Base-by-base conservation (phyloP, 2,113 vertebrate species). In the Geothlypis trichas region DNA sequence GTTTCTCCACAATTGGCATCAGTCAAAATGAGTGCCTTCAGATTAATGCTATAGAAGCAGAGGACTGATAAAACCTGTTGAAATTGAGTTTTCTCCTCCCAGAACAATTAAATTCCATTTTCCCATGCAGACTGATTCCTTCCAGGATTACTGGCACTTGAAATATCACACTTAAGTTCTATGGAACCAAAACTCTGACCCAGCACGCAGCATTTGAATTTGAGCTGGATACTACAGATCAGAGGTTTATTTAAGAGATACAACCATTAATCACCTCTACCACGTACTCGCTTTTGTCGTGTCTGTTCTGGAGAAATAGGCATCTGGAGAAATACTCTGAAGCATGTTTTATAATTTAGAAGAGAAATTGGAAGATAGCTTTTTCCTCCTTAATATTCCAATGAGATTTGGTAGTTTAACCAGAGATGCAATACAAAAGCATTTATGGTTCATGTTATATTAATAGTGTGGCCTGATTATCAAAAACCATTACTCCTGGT, bases 391-490 rank as follows among this genome's bases (percentile, higher is more conserved):
- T 98, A 98, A 98, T 98, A 97, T 97, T 97, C 97, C 97, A 98
- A 97, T 98, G 98, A 98, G 97, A 97, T 95, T 98, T 98, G 96
- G 93, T 97, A 96, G 97, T 95, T 98, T 98, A 97, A 97, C 97
- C 92, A 93, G 97, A 95, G 89, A 97, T 84, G 89, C 94, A 96
- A 93, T 95, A 97, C 95, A 97, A 97, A 97, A 97, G 95, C 97
- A 92, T 97, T 98, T 98, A 97, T 96, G 95, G 97, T 98, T 98
- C 98, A 98, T 98, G 97, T 98, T 98, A 98, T 98, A 98, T 98
- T 98, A 98, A 98, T 98, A 97, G 95, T 96, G 97, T 95, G 97
- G 97, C 97, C 94, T 98, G 98, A 98, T 98, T 98, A 98, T 98
- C 97, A 98, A 98, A 98, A 98, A 79, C 89, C 97, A 98, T 98